Evolutionary conservation across 2,888 invertebrate genomes (phyloP).

Genomic region (Dendrolimus houi): DNA sequence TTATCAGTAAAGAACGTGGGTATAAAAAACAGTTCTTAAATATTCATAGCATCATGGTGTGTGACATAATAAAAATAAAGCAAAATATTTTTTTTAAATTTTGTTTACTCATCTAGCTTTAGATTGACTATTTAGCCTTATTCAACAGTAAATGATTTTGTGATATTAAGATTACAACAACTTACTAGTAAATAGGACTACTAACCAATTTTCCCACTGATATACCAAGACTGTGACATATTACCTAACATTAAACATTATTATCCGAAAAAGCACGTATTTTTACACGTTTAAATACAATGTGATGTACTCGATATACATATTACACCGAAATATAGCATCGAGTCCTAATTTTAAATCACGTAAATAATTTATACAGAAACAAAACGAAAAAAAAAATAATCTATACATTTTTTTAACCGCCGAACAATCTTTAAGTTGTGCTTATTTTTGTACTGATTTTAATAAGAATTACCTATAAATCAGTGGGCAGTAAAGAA

Average conservation of each 20-base stretch:
- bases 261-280: slow-evolving; percentile 12
- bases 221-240: background rate
- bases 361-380: background rate
- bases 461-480: too few relatives aligned
- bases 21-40: too few relatives aligned
- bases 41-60: too few relatives aligned
- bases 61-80: too few relatives aligned
- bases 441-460: background rate
- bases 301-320: slow-evolving; percentile 22
- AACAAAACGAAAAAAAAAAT: background rate
- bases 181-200: too few relatives aligned
- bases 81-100: too few relatives aligned
- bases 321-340: slow-evolving; percentile 14
- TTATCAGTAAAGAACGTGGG: too few relatives aligned
- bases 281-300: slow-evolving; percentile 18
- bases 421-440: background rate
- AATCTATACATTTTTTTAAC: background rate
- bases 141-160: too few relatives aligned
- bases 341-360: slow-evolving; percentile 14
- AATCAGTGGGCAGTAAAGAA: too few relatives aligned
- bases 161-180: too few relatives aligned
- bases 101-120: too few relatives aligned
- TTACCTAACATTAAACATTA: background rate
- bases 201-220: background rate
- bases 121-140: too few relatives aligned